Evolutionary conservation across 2,797 vertebrate species (phyloP).

Genomic region (Heteromormyrus szaboi): DNA sequence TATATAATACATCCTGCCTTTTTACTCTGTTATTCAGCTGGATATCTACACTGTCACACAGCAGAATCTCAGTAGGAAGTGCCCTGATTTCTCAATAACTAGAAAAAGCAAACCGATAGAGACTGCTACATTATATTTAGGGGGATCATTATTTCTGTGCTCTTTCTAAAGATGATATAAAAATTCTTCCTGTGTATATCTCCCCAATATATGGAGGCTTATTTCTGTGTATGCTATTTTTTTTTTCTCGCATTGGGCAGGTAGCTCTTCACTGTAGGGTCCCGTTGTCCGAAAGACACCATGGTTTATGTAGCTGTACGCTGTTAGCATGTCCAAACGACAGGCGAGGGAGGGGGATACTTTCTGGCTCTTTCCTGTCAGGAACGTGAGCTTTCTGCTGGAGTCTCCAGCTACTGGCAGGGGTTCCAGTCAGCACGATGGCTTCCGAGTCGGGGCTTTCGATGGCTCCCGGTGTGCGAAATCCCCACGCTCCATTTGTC

Average conservation of each 20-base stretch:
- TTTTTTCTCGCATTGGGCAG: neutral
- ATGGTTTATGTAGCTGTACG: neutral
- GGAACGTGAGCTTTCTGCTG: neutral
- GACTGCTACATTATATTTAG: neutral
- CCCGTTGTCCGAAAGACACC: neutral
- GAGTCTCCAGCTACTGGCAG: slow-evolving; percentile 11
- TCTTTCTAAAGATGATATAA: neutral
- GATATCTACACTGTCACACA: neutral
- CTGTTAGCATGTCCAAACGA: neutral
- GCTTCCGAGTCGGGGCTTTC: neutral
- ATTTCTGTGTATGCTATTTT: neutral
- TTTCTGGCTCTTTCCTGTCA: neutral
- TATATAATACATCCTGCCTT: neutral
- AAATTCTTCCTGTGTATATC: neutral
- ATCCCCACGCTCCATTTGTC: neutral
- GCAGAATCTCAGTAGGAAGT: neutral
- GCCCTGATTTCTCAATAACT: neutral
- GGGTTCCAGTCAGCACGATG: neutral
- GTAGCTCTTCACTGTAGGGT: neutral
- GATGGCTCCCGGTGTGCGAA: neutral
- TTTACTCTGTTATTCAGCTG: neutral
- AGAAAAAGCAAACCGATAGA: neutral
- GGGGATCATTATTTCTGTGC: neutral
- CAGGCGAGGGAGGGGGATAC: neutral
- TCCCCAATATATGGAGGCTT: neutral